phyloP scores from a whole-genome alignment of 64 coral and sea anemone genomes.

The Dendronephthya gigantea region DNA sequence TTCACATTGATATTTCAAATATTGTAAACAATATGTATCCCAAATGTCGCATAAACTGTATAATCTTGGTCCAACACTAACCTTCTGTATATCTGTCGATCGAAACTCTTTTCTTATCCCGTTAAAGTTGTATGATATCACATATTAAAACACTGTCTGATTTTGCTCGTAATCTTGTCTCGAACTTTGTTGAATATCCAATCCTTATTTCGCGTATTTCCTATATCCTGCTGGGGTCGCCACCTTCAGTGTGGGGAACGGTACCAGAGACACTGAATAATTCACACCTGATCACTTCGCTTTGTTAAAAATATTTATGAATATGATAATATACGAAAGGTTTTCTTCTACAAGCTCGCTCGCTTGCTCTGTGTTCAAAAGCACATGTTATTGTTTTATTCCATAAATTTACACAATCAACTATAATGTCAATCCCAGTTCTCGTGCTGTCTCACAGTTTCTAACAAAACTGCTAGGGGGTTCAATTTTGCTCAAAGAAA shows the following conservation, averaged over 20 bases:
- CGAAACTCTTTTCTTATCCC: neutral
- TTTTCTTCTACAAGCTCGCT: too few relatives aligned
- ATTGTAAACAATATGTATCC: too few relatives aligned
- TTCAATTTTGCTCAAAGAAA: neutral
- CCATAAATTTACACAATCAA: too few relatives aligned
- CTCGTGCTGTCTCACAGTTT: too few relatives aligned
- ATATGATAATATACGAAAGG: too few relatives aligned
- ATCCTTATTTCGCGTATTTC: neutral
- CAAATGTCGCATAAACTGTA: too few relatives aligned
- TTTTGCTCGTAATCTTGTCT: neutral
- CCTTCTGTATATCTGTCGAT: neutral
- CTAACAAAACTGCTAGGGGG: neutral
- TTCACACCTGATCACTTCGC: too few relatives aligned
- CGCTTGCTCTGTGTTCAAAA: too few relatives aligned
- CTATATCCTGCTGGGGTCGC: neutral
- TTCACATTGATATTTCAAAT: neutral
- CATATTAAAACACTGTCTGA: neutral
- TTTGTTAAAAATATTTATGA: too few relatives aligned
- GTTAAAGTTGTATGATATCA: neutral
- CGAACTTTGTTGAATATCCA: neutral
- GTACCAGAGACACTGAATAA: neutral
- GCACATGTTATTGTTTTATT: too few relatives aligned
- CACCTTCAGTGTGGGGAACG: slow-evolving; percentile 2
- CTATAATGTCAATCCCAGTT: too few relatives aligned
- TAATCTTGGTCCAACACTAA: neutral